Evolutionary conservation across 2,113 vertebrate genomes (phyloP).

Genomic region (Callionymus lyra): DNA sequence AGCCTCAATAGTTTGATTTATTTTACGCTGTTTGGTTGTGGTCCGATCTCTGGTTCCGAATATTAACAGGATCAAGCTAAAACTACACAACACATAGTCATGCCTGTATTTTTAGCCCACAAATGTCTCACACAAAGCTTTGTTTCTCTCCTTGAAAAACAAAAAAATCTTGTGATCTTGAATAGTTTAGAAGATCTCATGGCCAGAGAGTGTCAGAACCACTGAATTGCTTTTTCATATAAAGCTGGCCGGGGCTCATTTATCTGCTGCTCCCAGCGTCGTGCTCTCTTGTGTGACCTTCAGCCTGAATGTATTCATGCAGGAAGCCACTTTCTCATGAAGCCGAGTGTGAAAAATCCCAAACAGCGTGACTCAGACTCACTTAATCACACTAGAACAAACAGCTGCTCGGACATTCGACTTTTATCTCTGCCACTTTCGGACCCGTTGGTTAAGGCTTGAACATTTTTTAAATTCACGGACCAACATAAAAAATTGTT

Average conservation of each 20-base stretch:
- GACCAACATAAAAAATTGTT: too few relatives aligned
- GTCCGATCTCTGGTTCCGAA: too few relatives aligned
- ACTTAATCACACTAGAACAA: slow-evolving; percentile 21
- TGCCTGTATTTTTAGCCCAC: too few relatives aligned
- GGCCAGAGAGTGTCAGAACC: not conserved
- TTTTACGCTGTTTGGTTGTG: too few relatives aligned
- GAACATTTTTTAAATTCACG: too few relatives aligned
- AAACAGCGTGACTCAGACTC: slow-evolving; percentile 13
- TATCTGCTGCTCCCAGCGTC: slow-evolving; percentile 24
- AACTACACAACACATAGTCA: too few relatives aligned
- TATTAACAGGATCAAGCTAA: too few relatives aligned
- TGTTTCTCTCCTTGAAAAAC: too few relatives aligned
- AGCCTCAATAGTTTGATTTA: too few relatives aligned
- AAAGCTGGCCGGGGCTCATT: slow-evolving; percentile 10
- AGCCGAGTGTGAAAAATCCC: slow-evolving; percentile 19
- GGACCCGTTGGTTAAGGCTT: not conserved
- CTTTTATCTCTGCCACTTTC: slow-evolving; percentile 1
- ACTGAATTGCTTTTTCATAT: slow-evolving; percentile 5
- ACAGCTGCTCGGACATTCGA: slow-evolving; percentile 3
- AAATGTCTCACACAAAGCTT: too few relatives aligned
- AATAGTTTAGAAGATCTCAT: too few relatives aligned
- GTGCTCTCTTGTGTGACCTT: slow-evolving; percentile 20
- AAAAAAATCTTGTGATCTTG: too few relatives aligned
- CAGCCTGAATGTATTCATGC: slow-evolving; percentile 15
- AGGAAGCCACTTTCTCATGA: slow-evolving; percentile 17